These are phyloP conservation scores for Dermochelys coriacea DNA, from an alignment of 2,797 vertebrate genomes.

Conservation along the genomic window DNA sequence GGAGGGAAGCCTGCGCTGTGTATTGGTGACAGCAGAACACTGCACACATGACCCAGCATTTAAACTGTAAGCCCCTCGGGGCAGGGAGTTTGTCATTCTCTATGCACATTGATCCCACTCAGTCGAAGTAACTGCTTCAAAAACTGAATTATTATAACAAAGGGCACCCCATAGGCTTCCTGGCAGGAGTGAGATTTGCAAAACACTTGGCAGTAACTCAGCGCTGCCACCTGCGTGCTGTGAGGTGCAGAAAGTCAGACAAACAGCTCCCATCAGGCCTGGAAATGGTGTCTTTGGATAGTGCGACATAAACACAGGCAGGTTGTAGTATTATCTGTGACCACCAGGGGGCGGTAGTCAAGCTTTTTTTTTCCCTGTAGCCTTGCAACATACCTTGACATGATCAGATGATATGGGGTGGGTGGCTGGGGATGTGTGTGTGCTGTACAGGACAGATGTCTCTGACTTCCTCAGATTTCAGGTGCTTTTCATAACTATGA, in stretches of 20 bases:
- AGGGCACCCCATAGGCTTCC: background rate
- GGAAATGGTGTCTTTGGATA: background rate
- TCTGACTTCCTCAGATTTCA: background rate
- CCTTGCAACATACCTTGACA: background rate
- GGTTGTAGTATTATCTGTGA: background rate
- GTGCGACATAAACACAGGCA: background rate
- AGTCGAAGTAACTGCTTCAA: background rate
- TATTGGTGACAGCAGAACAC: background rate
- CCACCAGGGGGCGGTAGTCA: background rate
- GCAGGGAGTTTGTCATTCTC: background rate
- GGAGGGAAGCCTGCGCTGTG: background rate
- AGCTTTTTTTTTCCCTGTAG: background rate
- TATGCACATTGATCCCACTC: background rate
- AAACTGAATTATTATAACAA: background rate
- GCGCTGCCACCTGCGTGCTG: background rate
- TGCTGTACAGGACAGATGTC: accelerated
- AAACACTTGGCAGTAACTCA: background rate
- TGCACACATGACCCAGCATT: background rate
- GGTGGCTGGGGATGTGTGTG: too few relatives aligned
- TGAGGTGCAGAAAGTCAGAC: background rate
- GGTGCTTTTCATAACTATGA: background rate
- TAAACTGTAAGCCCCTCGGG: background rate
- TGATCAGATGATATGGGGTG: too few relatives aligned
- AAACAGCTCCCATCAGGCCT: background rate
- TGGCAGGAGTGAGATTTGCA: background rate